phyloP scores from a whole-genome alignment of 2,888 invertebrate species.

The Rambutsinella grinnellia region DNA sequence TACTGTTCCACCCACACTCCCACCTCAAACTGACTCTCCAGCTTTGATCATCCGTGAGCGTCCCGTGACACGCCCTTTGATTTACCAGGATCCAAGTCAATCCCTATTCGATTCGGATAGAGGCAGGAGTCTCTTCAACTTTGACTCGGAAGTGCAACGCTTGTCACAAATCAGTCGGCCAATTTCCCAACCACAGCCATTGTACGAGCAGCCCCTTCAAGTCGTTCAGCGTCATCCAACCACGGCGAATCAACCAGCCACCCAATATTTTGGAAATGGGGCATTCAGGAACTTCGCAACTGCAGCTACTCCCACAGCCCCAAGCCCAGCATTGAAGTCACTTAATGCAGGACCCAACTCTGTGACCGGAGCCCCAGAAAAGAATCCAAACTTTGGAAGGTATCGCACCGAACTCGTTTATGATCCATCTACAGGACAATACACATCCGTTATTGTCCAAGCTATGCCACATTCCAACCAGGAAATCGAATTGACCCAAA shows the following conservation, averaged over 20 bases:
- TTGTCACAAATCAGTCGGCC: constrained; percentile 42
- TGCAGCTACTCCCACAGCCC: constrained; percentile 66
- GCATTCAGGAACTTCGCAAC: constrained; percentile 43
- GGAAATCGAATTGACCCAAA: constrained; percentile 80
- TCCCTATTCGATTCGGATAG: constrained; percentile 40
- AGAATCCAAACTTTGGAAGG: constrained; percentile 68
- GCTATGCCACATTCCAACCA: constrained; percentile 75
- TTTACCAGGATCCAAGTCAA: constrained; percentile 52
- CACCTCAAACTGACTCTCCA: constrained; percentile 42
- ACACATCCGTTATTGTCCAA: constrained; percentile 84
- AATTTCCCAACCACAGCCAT: constrained; percentile 49
- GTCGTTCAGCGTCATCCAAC: constrained; percentile 73
- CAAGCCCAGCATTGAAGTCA: constrained; percentile 69
- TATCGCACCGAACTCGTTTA: constrained; percentile 84
- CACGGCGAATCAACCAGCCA: constrained; percentile 77
- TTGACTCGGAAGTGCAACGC: constrained; percentile 60
- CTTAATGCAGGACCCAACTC: constrained; percentile 57
- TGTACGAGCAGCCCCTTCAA: constrained; percentile 67
- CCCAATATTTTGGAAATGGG: constrained; percentile 54
- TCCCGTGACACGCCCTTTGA: constrained; percentile 39
- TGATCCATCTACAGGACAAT: constrained; percentile 82
- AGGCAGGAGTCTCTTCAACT: constrained; percentile 54
- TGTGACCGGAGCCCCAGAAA: constrained; percentile 4
- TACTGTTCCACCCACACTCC: constrained; percentile 53
- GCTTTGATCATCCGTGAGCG: constrained; percentile 48